Percentiles rank a stretch among this genome's conserved stretches.
phyloP scores from a whole-genome alignment of 2,888 invertebrate species.

The Lysandra bellargus region DNA sequence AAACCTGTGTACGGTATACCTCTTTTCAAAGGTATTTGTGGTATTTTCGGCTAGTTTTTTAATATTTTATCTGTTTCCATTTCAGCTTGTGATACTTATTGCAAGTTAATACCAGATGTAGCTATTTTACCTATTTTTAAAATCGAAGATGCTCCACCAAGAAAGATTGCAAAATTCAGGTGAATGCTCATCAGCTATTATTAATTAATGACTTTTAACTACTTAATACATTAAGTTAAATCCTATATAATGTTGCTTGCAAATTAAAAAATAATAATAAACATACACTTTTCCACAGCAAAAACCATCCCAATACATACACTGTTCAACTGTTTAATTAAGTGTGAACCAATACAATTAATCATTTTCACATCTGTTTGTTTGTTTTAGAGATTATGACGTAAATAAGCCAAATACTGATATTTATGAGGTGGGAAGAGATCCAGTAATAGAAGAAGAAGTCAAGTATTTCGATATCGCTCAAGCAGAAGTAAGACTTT shows the following conservation, averaged over 20 bases:
- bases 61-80: background rate
- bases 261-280: no score
- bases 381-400: background rate
- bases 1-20: no score
- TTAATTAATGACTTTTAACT: no score
- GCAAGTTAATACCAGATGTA: background rate
- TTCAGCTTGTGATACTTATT: background rate
- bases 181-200: background rate
- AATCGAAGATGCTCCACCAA: background rate
- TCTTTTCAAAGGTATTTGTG: no score
- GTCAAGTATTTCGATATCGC: background rate
- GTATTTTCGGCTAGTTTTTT: background rate
- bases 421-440: background rate
- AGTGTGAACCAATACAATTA: no score
- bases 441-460: background rate
- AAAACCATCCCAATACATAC: no score
- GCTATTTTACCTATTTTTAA: constrained; percentile 8
- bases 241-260: no score
- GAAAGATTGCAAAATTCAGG: background rate
- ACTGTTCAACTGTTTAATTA: no score
- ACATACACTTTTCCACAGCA: no score
- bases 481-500: constrained; percentile 2
- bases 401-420: background rate
- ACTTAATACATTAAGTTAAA: no score
- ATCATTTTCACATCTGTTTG: no score